These are phyloP conservation scores for Nomada lathburiana DNA, from an alignment of 2,888 invertebrate genomes.

Conservation along the genomic window DNA sequence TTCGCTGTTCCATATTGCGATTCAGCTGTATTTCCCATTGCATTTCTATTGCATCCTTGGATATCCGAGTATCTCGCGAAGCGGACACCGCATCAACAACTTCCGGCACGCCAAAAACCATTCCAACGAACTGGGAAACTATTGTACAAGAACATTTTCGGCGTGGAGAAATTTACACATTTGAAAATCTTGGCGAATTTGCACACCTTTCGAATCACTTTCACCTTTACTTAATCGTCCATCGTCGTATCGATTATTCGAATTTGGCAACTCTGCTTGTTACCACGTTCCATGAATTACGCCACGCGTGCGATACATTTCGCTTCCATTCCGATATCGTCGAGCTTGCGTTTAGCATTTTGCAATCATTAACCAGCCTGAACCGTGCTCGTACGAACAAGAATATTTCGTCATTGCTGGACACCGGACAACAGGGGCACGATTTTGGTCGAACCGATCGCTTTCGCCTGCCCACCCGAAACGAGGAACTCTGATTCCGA, in stretches of 20 bases:
- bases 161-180: background rate
- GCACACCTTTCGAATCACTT: background rate
- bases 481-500: constrained; percentile 25
- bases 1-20: constrained; percentile 39
- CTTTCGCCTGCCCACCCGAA: constrained; percentile 53
- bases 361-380: constrained; percentile 5
- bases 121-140: background rate
- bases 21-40: constrained; percentile 37
- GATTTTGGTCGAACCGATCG: constrained; percentile 40
- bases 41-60: background rate
- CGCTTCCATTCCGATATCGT: background rate
- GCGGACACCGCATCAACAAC: background rate
- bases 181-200: background rate
- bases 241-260: no score
- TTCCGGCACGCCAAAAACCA: background rate
- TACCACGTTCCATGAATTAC: background rate
- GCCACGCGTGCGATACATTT: constrained; percentile 10
- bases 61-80: background rate
- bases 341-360: constrained; percentile 12
- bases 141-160: background rate
- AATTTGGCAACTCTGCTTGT: background rate
- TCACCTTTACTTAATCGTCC: background rate
- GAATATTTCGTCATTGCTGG: constrained; percentile 14
- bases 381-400: constrained; percentile 41
- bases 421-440: background rate